A percentile compares a stretch with the other conserved stretches of the same genome.
Conservation (phyloP, 1,140 invertebrate genomes). For the Phocides pigmalion region DNA sequence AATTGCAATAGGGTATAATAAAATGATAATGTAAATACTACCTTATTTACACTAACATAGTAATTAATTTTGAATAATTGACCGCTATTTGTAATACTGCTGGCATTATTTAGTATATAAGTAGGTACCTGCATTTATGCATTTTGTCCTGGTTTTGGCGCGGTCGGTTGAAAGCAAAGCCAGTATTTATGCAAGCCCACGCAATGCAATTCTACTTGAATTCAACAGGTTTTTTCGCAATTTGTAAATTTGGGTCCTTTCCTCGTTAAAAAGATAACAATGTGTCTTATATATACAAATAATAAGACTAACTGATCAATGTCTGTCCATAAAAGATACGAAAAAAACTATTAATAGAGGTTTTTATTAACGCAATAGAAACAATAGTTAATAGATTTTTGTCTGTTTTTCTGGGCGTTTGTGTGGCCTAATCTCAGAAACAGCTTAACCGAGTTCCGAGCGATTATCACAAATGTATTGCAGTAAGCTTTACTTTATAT, state of each 20-base stretch:
- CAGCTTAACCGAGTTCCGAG: too few relatives aligned
- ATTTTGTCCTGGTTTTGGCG: conserved; percentile 21
- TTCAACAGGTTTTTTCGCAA: conserved; percentile 23
- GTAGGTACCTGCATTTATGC: conserved; percentile 16
- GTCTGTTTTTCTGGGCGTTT: too few relatives aligned
- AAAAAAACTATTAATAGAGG: too few relatives aligned
- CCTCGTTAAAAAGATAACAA: conserved; percentile 1
- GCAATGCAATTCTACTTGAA: conserved; percentile 16
- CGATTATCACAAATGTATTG: too few relatives aligned
- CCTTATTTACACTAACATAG: neutral
- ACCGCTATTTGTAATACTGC: neutral
- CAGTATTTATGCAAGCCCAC: conserved; percentile 22
- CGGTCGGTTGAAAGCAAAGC: conserved; percentile 17
- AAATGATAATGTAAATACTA: neutral
- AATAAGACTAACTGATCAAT: too few relatives aligned
- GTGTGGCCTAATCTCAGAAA: too few relatives aligned
- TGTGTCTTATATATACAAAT: too few relatives aligned
- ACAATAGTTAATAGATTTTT: too few relatives aligned
- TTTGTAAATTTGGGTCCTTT: conserved; percentile 15
- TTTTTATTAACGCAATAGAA: too few relatives aligned
- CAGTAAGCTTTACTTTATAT: too few relatives aligned
- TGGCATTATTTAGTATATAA: conserved; percentile 9
- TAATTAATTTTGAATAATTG: neutral
- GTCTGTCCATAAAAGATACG: too few relatives aligned
- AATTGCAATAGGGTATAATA: neutral